Conservation (phyloP, 2,888 invertebrate genomes). For the Tetragnatha montana region DNA sequence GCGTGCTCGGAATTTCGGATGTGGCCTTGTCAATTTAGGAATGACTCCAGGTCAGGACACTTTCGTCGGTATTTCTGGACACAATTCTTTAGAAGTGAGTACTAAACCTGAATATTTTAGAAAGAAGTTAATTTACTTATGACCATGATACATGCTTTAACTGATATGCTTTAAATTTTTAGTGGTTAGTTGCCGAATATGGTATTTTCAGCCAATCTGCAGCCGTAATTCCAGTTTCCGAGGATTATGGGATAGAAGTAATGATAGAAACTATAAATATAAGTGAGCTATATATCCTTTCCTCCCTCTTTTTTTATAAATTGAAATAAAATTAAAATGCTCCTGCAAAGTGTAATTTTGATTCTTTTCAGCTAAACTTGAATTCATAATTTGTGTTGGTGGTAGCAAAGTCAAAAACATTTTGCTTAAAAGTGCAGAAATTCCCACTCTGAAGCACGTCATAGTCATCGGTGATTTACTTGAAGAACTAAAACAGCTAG, state of each 20-base stretch:
- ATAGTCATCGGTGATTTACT: conserved; percentile 88
- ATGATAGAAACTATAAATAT: conserved; percentile 97
- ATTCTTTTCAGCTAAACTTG: conserved; percentile 74
- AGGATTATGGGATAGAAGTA: conserved; percentile 96
- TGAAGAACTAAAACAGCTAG: conserved; percentile 86
- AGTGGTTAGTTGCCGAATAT: conserved; percentile 97
- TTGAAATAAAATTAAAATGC: too few species aligned
- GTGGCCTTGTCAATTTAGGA: conserved; percentile 89
- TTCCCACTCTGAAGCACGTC: conserved; percentile 86
- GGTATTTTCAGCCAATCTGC: conserved; percentile 94
- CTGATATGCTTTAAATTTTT: too few species aligned
- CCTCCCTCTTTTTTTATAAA: too few species aligned
- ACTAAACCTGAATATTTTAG: background rate
- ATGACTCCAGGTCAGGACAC: conserved; percentile 81
- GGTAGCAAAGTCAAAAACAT: conserved; percentile 90
- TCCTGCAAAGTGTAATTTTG: too few species aligned
- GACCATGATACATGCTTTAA: too few species aligned
- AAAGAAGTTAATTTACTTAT: background rate
- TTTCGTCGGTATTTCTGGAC: conserved; percentile 94
- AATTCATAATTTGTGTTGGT: conserved; percentile 90
- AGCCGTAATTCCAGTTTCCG: conserved; percentile 96
- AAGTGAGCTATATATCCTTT: conserved; percentile 79
- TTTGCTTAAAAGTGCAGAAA: conserved; percentile 84
- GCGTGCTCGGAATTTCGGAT: conserved; percentile 92
- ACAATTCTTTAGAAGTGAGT: conserved; percentile 94